A percentile compares a stretch with the other conserved stretches of the same genome.
Conservation (phyloP, 92 coral and sea anemone species). For the Virgularia gustaviana region DNA sequence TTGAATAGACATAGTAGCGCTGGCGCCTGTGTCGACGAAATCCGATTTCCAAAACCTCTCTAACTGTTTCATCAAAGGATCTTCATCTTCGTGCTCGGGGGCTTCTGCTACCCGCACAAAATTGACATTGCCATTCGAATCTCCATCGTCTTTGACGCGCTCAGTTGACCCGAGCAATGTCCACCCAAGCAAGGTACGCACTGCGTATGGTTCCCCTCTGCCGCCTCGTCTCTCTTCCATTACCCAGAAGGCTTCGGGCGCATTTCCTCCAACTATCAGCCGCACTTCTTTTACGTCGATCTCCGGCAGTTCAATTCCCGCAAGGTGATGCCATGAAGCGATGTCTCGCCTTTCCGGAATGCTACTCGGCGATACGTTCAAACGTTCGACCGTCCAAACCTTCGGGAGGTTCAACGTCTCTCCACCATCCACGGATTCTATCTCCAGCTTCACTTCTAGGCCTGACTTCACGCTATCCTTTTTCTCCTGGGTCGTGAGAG, state of each 20-base stretch:
- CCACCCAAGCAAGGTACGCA: constrained; percentile 43
- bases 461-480: neutral
- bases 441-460: constrained; percentile 2
- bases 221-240: constrained; percentile 45
- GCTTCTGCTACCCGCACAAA: too few relatives aligned
- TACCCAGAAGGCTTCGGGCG: constrained; percentile 44
- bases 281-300: neutral
- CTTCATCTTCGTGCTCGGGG: constrained; percentile 1
- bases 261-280: neutral
- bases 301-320: neutral
- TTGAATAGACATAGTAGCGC: constrained; percentile 34
- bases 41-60: constrained; percentile 31
- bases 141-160: neutral
- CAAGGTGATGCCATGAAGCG: constrained; percentile 12
- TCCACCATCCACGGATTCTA: constrained; percentile 7
- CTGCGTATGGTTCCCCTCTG: constrained; percentile 46
- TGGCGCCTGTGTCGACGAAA: constrained; percentile 24
- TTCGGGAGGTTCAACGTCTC: constrained; percentile 4
- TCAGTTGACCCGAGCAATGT: constrained; percentile 43
- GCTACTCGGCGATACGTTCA: constrained; percentile 13
- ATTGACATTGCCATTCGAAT: neutral
- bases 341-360: constrained; percentile 31
- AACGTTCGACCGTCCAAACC: constrained; percentile 44
- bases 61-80: constrained; percentile 13
- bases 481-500: constrained; percentile 28